Percentiles rank a stretch among this genome's conserved stretches.
These are phyloP conservation scores for Syngnathus floridae DNA, from an alignment of 2,113 vertebrate genomes.

Conservation along the genomic window DNA sequence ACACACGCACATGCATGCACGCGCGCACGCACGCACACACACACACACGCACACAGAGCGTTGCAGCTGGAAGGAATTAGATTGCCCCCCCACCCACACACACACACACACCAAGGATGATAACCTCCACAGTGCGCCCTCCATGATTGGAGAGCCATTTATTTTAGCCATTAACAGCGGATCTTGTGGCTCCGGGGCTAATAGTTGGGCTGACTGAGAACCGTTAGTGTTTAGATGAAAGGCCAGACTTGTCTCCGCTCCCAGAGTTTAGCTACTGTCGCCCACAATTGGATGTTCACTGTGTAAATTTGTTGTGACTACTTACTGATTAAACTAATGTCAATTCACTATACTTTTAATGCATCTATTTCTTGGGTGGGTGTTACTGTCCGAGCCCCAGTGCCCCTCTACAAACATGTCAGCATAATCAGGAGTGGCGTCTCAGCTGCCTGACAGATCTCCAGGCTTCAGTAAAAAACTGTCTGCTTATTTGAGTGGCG, in stretches of 20 bases:
- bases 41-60: slow-evolving; percentile 18
- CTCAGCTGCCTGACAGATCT: slow-evolving; percentile 36
- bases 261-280: slow-evolving; percentile 41
- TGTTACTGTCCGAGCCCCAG: slow-evolving; percentile 9
- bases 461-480: slow-evolving; percentile 32
- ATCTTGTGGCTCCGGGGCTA: slow-evolving; percentile 48
- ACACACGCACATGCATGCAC: slow-evolving; percentile 23
- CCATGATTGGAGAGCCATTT: slow-evolving; percentile 53
- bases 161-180: slow-evolving; percentile 60
- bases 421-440: slow-evolving; percentile 44
- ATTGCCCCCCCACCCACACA: slow-evolving; percentile 29
- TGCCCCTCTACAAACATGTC: slow-evolving; percentile 52
- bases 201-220: slow-evolving; percentile 46
- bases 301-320: slow-evolving; percentile 5
- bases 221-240: slow-evolving; percentile 52
- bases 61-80: slow-evolving; percentile 75
- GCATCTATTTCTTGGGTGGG: slow-evolving; percentile 5
- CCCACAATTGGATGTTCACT: slow-evolving; percentile 11
- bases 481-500: slow-evolving; percentile 22
- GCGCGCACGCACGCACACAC: slow-evolving; percentile 27
- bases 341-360: not conserved
- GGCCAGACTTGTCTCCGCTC: slow-evolving; percentile 33
- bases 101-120: slow-evolving; percentile 45
- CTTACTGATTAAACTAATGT: not conserved
- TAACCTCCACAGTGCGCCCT: slow-evolving; percentile 56